Base-by-base conservation (phyloP, 2,113 vertebrate species). In the Anoplopoma fimbria region DNA sequence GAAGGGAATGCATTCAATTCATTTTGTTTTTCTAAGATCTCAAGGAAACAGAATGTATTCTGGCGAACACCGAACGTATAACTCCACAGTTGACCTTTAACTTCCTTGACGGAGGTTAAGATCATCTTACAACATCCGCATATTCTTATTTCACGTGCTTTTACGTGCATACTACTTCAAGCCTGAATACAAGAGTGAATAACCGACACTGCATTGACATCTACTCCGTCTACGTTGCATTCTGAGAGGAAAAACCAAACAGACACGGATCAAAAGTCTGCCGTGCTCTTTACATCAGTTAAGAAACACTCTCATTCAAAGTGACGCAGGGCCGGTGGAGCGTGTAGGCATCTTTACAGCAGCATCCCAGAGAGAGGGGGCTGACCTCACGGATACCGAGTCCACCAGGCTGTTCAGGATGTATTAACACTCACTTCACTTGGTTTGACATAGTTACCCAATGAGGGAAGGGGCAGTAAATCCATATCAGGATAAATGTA, bases 221-320 rank as follows among this genome's bases (percentile, higher is more conserved):
- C 1, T 19, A 6, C 31, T 64, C 7, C 21, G 31, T 62, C 42
- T 63, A 29, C 34, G 27, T 65, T 53, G 23, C 47, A 73, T 14
- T 47, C 55, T 38, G 47, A 34, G 8, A 80, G 63, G 23, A 34
- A 58, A 40, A 29, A 57, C n/a, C 29, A 21, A 67, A 63, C 34
- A 36, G 21, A 76, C 9, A 17, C 49, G 23, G 27, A 75, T 75
- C 8, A 55, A 25, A 61, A 33, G 29, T 55, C 61, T 2, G 25
- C 38, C 0, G 19, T 12, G 31, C 2, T 38, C 21, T 75, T 53
- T 51, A 47, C 40, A 9, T 82, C 77, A 76, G 23, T 4, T 17
- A 29, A 29, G 42, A 79, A 58, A 23, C 47, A 6, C 73, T 40
- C 83, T 67, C 23, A 58, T 78, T 64, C 29, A 51, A 72, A 71